A percentile compares a stretch with the other conserved stretches of the same genome.
Conservation (phyloP, 53 echinoderm and acorn worm genomes). For the Paracentrotus lividus region DNA sequence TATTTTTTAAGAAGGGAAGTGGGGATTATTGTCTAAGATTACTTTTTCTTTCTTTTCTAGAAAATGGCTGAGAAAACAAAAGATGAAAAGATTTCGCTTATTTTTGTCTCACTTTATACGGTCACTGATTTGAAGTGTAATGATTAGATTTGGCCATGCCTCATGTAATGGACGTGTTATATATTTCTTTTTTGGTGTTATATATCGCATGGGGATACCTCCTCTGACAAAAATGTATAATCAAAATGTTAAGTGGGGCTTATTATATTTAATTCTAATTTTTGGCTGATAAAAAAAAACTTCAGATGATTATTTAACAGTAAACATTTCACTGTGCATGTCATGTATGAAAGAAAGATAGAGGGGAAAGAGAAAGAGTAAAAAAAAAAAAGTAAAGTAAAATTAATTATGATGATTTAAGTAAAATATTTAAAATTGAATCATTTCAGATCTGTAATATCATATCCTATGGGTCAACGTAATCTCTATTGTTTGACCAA, state of each 20-base stretch:
- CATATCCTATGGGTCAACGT: background rate
- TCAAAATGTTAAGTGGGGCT: no score
- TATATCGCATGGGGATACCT: background rate
- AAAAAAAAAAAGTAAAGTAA: no score
- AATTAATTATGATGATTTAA: no score
- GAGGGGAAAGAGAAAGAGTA: no score
- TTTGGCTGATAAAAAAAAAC: background rate
- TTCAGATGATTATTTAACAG: background rate
- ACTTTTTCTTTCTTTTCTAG: background rate
- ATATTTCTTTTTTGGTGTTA: background rate
- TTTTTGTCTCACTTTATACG: background rate
- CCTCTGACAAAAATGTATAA: no score
- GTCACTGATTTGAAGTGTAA: background rate
- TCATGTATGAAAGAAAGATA: no score
- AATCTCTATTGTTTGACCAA: background rate
- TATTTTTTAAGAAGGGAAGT: background rate
- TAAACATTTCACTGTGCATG: no score
- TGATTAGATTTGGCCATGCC: background rate
- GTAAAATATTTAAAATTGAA: background rate
- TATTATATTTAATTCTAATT: background rate
- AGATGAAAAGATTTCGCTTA: slow-evolving; percentile 3
- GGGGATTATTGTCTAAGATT: slow-evolving; percentile 38
- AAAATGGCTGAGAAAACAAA: background rate
- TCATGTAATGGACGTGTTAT: background rate
- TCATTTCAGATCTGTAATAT: background rate